These are phyloP conservation scores for Dryobates pubescens DNA, from an alignment of 2,797 vertebrate species.

Conservation along the genomic window DNA sequence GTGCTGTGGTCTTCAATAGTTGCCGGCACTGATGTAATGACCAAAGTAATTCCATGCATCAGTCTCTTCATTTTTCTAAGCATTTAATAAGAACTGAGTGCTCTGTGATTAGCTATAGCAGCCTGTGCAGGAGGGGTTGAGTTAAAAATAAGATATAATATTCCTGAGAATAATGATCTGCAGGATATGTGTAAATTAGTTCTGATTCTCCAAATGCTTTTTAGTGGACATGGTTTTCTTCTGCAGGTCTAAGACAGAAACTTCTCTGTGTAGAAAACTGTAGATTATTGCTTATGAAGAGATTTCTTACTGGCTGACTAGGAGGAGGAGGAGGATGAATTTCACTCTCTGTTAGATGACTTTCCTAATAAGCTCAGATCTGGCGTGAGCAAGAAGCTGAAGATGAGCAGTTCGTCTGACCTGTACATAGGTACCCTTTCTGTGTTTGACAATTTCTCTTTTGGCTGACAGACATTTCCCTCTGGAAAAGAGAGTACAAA, in stretches of 20 bases:
- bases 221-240: background rate
- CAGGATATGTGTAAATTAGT: background rate
- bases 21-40: background rate
- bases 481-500: slow-evolving; percentile 31
- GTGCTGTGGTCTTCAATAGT: background rate
- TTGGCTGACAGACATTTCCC: slow-evolving; percentile 5
- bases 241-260: background rate
- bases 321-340: background rate
- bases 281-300: background rate
- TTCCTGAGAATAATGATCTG: background rate
- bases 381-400: background rate
- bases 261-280: background rate
- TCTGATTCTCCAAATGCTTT: background rate
- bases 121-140: background rate
- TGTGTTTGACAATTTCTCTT: slow-evolving; percentile 27
- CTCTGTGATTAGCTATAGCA: background rate
- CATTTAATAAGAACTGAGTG: background rate
- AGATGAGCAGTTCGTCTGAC: background rate
- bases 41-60: background rate
- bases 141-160: background rate
- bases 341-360: background rate
- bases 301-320: background rate
- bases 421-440: background rate
- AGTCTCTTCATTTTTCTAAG: background rate
- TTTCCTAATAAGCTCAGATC: background rate